These are phyloP conservation scores for Rhea pennata DNA, from an alignment of 2,113 vertebrate species.

Conservation along the genomic window DNA sequence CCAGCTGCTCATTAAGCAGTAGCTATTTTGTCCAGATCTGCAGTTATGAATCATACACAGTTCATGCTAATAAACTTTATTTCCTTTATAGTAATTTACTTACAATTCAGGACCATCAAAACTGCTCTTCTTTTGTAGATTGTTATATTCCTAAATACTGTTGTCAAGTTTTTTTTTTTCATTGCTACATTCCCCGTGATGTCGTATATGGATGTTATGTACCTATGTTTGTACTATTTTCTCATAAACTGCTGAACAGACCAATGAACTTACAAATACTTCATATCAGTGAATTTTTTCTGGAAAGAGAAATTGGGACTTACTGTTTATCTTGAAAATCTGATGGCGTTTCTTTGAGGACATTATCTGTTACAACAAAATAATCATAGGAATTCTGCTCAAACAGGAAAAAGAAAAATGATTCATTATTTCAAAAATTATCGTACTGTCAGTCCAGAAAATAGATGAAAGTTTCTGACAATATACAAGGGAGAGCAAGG, in stretches of 20 bases:
- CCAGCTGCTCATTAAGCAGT: neutral
- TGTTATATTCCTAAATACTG: neutral
- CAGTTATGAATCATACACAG: neutral
- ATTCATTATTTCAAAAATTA: constrained; percentile 80
- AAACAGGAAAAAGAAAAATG: constrained; percentile 68
- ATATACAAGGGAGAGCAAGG: constrained; percentile 50
- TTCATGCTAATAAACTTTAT: neutral
- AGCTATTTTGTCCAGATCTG: constrained; percentile 22
- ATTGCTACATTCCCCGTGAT: neutral
- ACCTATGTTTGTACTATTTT: neutral
- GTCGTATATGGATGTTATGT: neutral
- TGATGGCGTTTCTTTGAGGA: constrained; percentile 68
- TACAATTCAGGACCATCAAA: neutral
- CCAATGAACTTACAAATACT: constrained; percentile 38
- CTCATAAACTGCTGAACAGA: constrained; percentile 4
- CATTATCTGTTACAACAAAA: constrained; percentile 73
- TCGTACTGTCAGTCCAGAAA: constrained; percentile 66
- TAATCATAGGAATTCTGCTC: constrained; percentile 73
- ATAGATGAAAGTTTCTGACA: constrained; percentile 74
- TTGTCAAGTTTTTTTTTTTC: neutral
- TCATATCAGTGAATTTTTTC: constrained; percentile 24
- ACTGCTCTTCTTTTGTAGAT: neutral
- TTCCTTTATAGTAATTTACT: constrained; percentile 29
- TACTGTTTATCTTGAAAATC: constrained; percentile 69
- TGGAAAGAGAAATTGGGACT: constrained; percentile 50